Base-by-base conservation (phyloP, 2,797 vertebrate species). In the Dendrocincla tyrannina region DNA sequence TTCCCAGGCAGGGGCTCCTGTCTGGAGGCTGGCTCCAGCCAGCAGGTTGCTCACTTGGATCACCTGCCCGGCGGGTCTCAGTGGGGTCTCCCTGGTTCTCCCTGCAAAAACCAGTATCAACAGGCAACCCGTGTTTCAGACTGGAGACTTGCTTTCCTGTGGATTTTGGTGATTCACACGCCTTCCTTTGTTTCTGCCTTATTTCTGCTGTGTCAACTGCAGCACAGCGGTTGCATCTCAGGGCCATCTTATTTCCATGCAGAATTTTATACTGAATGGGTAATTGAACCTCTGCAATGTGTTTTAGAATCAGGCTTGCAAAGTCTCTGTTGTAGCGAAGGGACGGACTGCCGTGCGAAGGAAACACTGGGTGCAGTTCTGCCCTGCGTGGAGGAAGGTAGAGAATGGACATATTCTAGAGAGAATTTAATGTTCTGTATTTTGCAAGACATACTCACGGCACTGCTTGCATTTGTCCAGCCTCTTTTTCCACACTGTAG, bases 1-100 rank as follows among this genome's bases (percentile, higher is more conserved):
- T 33, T 49, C 39, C 67, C 0, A 0, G 18, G 28, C 37, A 47
- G 37, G 8, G 7, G 23, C 28, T 32, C 2, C 0, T 35, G 42
- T 47, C 83, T 50, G 62, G 30, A 62, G 47, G n/a, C 28, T 92
- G 91, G 50, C 37, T 35, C 6, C 23, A 63, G 74, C 59, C 87
- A 27, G 37, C 0, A 9, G n/a, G 39, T 55, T 23, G 4, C 77
- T 73, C 9, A 4, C 24, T 59, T 62, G 46, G 46, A 62, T 80
- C 5, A 5, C 49, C 62, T 53, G 2, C 37, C 37, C 52, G 49
- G 59, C 0, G 0, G 6, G 7, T 46, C 47, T 66, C 79, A 0
- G 5, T 4, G 25, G 9, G 32, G 5, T 46, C 33, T 62, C 6
- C 0, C 58, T 46, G 37, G 9, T 44, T 59, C 12, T 42, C 33